Conservation (phyloP, 1,140 invertebrate species). For the Leucophenga varia region DNA sequence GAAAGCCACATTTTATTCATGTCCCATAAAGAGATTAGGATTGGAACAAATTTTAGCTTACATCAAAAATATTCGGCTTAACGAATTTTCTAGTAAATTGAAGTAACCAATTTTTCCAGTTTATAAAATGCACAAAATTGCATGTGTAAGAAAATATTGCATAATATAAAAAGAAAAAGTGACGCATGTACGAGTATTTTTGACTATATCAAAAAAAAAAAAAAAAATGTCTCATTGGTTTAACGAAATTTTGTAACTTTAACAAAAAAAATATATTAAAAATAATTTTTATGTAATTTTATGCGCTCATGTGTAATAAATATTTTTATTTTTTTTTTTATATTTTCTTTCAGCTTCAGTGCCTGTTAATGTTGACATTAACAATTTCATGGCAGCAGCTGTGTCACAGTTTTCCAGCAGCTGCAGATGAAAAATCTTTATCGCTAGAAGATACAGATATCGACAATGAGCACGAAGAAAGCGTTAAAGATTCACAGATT, state of each 20-base stretch:
- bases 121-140: too few relatives aligned
- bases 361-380: slow-evolving; percentile 35
- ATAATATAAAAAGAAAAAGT: too few relatives aligned
- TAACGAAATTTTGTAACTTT: background rate
- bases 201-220: too few relatives aligned
- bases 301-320: background rate
- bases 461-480: slow-evolving; percentile 47
- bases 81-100: too few relatives aligned
- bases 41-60: too few relatives aligned
- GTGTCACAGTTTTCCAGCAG: slow-evolving; percentile 32
- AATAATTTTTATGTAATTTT: too few relatives aligned
- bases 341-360: slow-evolving; percentile 11
- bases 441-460: slow-evolving; percentile 44
- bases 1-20: too few relatives aligned
- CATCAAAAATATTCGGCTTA: too few relatives aligned
- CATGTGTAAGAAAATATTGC: too few relatives aligned
- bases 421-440: slow-evolving; percentile 36
- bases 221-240: background rate
- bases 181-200: too few relatives aligned
- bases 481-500: slow-evolving; percentile 43
- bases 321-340: background rate
- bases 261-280: background rate
- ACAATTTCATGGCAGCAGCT: slow-evolving; percentile 23
- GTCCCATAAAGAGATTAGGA: too few relatives aligned
- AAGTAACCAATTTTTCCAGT: too few relatives aligned